A percentile compares a stretch with the other conserved stretches of the same genome.
phyloP scores from a whole-genome alignment of 2,113 vertebrate species.

The Psittacara wagleri region DNA sequence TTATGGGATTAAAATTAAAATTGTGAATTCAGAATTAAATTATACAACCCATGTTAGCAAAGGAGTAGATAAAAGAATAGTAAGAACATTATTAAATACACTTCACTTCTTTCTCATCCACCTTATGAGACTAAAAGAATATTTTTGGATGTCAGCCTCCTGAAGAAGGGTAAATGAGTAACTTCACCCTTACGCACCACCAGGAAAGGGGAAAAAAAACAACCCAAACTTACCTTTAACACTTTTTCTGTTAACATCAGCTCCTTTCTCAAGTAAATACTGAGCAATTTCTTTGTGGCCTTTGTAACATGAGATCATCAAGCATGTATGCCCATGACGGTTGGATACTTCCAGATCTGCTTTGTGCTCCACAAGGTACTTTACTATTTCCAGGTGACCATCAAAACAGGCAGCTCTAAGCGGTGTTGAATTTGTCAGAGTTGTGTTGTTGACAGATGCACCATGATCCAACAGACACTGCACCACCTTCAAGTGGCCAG shows the following conservation, averaged over 20 bases:
- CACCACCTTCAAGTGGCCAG: conserved; percentile 94
- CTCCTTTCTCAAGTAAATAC: conserved; percentile 95
- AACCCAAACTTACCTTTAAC: conserved; percentile 85
- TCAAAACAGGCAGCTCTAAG: conserved; percentile 96
- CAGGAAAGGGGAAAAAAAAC: not conserved
- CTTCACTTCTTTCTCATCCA: not conserved
- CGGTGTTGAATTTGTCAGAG: conserved; percentile 93
- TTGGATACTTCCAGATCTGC: conserved; percentile 98
- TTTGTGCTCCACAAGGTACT: conserved; percentile 94
- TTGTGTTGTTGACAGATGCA: conserved; percentile 96
- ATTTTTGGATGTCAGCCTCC: not conserved
- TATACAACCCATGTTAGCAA: not conserved
- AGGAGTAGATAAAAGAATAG: not conserved
- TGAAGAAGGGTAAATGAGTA: not conserved
- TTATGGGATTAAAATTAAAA: not conserved
- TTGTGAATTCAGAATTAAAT: not conserved
- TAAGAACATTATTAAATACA: not conserved
- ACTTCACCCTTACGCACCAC: not conserved
- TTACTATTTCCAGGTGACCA: conserved; percentile 95
- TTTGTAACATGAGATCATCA: conserved; percentile 99
- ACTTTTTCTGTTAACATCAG: conserved; percentile 97
- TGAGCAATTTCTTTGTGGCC: conserved; percentile 97
- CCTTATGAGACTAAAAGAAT: not conserved
- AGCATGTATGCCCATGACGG: conserved; percentile 94
- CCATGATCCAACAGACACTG: conserved; percentile 93